A percentile compares a stretch with the other conserved stretches of the same genome.
Conservation (phyloP, 2,888 invertebrate species). For the Drosophila recens region DNA sequence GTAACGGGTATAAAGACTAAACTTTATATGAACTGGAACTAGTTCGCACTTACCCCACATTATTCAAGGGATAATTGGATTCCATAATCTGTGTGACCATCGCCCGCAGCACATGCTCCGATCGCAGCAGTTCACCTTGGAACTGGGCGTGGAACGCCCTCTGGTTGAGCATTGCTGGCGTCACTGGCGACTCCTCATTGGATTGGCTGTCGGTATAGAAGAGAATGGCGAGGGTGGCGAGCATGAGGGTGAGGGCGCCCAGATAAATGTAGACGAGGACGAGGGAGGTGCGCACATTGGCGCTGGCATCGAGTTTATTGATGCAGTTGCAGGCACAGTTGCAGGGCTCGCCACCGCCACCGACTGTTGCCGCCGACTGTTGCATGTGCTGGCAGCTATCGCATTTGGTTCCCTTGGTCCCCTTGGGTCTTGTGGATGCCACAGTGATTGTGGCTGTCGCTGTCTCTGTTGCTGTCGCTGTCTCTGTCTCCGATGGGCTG, state of each 20-base stretch:
- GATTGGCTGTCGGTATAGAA: slow-evolving; percentile 78
- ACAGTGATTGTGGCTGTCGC: background rate
- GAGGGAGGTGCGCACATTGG: slow-evolving; percentile 37
- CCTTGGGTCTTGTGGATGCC: slow-evolving; percentile 2
- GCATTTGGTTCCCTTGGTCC: slow-evolving; percentile 19
- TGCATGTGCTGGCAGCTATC: slow-evolving; percentile 49
- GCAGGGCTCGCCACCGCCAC: slow-evolving; percentile 27
- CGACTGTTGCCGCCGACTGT: background rate
- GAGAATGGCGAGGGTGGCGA: slow-evolving; percentile 79
- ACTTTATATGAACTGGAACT: background rate
- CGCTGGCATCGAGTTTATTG: slow-evolving; percentile 19
- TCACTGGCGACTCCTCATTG: slow-evolving; percentile 18
- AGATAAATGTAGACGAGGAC: slow-evolving; percentile 78
- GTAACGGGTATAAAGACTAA: too few relatives aligned
- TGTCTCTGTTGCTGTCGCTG: too few relatives aligned
- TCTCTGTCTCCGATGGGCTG: background rate
- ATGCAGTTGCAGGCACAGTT: slow-evolving; percentile 56
- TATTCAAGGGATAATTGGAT: slow-evolving; percentile 45
- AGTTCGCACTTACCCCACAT: slow-evolving; percentile 26
- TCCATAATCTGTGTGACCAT: slow-evolving; percentile 70
- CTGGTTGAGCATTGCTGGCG: slow-evolving; percentile 15
- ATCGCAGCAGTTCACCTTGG: slow-evolving; percentile 72
- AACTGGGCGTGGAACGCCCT: slow-evolving; percentile 70
- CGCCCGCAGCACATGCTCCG: slow-evolving; percentile 73
- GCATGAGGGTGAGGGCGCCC: slow-evolving; percentile 77